Percentiles rank a stretch among this genome's conserved stretches.
Conservation (phyloP, 2,113 vertebrate genomes). For the Zapus hudsonius region DNA sequence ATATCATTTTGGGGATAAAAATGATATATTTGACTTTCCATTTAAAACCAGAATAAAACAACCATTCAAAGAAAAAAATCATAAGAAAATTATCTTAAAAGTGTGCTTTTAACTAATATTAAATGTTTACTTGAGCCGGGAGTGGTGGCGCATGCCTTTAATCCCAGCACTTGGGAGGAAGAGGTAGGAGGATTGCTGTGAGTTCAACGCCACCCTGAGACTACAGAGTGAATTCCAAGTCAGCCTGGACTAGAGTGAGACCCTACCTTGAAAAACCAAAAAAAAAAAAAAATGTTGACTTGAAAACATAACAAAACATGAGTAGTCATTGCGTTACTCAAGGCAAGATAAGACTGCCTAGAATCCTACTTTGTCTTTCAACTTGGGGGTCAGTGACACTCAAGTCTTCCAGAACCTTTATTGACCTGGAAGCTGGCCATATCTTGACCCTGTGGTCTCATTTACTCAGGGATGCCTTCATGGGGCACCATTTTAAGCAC, state of each 20-base stretch:
- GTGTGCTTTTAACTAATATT: not conserved
- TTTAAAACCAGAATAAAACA: conserved; percentile 13
- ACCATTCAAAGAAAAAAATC: not conserved
- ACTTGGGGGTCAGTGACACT: not conserved
- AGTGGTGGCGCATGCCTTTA: too few species aligned
- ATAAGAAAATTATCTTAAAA: not conserved
- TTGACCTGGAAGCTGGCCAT: not conserved
- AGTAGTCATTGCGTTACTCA: not conserved
- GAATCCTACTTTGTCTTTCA: not conserved
- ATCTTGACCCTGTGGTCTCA: not conserved
- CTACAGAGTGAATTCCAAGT: too few species aligned
- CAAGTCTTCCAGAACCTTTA: not conserved
- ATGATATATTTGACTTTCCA: conserved; percentile 2
- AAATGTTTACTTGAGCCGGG: not conserved
- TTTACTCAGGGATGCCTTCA: not conserved
- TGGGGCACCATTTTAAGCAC: not conserved
- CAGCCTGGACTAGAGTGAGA: too few species aligned
- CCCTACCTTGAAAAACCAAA: too few species aligned
- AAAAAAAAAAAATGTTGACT: not conserved
- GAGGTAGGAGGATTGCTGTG: too few species aligned
- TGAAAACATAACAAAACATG: conserved; percentile 10
- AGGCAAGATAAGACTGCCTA: not conserved
- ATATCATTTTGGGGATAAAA: not conserved
- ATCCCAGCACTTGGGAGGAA: too few species aligned
- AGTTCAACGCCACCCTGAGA: too few species aligned